A percentile compares a stretch with the other conserved stretches of the same genome.
Conservation (phyloP, 2,797 vertebrate species). For the Falco columbarius region DNA sequence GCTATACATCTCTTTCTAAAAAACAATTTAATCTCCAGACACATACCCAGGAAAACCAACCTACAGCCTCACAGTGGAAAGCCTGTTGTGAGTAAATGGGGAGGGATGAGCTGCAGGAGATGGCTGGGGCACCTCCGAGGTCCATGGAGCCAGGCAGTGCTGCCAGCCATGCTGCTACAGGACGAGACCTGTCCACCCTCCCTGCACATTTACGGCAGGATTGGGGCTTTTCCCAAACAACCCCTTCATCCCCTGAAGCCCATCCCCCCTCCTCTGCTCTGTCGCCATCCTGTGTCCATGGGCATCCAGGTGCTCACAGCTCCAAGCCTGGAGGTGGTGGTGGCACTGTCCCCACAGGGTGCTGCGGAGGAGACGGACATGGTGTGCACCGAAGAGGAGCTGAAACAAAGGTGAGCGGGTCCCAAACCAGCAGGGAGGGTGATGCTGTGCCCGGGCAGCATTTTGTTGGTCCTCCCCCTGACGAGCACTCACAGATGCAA, state of each 20-base stretch:
- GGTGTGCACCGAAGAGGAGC: accelerated
- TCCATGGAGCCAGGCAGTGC: background rate
- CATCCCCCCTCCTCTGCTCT: background rate
- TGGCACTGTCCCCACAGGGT: background rate
- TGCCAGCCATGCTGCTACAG: background rate
- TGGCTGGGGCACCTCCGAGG: background rate
- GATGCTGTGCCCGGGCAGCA: accelerated
- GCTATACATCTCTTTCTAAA: background rate
- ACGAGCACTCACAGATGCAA: slow-evolving; percentile 44
- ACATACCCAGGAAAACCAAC: background rate
- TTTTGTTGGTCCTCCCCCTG: background rate
- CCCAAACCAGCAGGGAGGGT: background rate
- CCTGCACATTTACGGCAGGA: background rate
- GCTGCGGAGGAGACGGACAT: background rate
- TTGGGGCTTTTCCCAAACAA: background rate
- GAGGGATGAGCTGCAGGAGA: background rate
- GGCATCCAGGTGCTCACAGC: background rate
- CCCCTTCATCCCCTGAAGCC: background rate
- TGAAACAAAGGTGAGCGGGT: background rate
- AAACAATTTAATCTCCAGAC: background rate
- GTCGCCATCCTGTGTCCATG: accelerated
- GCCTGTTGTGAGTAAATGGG: background rate
- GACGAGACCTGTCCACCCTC: background rate
- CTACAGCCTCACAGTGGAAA: background rate
- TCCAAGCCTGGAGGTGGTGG: background rate